Conservation (phyloP, 2,113 vertebrate genomes). For the Cephalophus harveyi region DNA sequence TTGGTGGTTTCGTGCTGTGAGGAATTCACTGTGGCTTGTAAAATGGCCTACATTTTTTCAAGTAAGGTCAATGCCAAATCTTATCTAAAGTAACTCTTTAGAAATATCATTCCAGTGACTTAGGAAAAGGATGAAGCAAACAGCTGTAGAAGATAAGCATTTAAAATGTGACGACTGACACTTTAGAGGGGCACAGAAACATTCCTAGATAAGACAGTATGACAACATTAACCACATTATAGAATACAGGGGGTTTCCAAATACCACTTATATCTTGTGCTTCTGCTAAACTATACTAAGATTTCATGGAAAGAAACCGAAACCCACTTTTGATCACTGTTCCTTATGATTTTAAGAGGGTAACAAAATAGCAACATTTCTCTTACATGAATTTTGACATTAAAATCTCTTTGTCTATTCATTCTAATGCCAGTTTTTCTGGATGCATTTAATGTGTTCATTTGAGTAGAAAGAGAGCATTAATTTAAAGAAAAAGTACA, state of each 20-base stretch:
- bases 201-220: slow-evolving; percentile 13
- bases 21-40: neutral
- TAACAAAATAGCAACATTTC: neutral
- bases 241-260: neutral
- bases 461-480: neutral
- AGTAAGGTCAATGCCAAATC: slow-evolving; percentile 5
- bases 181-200: neutral
- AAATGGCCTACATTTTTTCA: neutral
- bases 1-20: neutral
- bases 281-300: neutral
- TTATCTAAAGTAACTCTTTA: slow-evolving; percentile 23
- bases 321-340: neutral
- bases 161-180: neutral
- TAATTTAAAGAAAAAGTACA: slow-evolving; percentile 8
- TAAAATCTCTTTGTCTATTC: neutral
- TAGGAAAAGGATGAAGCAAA: neutral
- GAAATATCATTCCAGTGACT: slow-evolving; percentile 6
- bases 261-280: neutral
- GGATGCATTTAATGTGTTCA: neutral
- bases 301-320: slow-evolving; percentile 20
- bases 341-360: neutral
- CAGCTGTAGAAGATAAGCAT: slow-evolving; percentile 13
- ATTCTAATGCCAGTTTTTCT: neutral
- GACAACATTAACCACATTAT: neutral
- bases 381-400: neutral